Evolutionary conservation across 2,888 invertebrate genomes (phyloP).

Genomic region (Tigriopus californicus): DNA sequence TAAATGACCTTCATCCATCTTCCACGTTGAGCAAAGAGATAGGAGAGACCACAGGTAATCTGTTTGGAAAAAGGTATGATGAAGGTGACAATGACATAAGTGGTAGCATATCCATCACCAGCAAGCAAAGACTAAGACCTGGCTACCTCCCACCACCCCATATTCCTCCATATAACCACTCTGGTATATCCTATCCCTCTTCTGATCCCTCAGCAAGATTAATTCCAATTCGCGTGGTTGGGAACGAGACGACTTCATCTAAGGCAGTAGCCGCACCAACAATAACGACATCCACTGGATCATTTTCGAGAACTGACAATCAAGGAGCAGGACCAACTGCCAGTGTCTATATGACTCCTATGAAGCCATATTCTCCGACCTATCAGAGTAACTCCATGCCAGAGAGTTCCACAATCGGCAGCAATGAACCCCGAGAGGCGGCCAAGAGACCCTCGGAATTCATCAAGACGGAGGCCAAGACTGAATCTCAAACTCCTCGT

Average conservation of each 20-base stretch:
- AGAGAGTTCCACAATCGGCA: too few relatives aligned
- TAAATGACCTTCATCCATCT: not conserved
- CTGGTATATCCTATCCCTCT: not conserved
- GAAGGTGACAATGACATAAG: not conserved
- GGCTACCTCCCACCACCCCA: slow-evolving; percentile 15
- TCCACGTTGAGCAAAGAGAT: not conserved
- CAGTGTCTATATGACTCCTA: too few relatives aligned
- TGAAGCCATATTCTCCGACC: too few relatives aligned
- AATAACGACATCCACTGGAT: not conserved
- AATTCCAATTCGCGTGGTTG: not conserved
- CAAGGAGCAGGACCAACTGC: too few relatives aligned
- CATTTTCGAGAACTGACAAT: too few relatives aligned
- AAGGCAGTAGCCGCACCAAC: not conserved
- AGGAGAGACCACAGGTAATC: not conserved
- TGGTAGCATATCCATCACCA: slow-evolving; percentile 12
- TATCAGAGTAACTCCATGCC: too few relatives aligned
- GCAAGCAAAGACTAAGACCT: slow-evolving; percentile 9
- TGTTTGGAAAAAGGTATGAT: not conserved
- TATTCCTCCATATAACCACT: slow-evolving; percentile 2
- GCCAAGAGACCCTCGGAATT: too few relatives aligned
- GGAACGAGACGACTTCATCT: not conserved
- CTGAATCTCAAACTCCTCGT: too few relatives aligned
- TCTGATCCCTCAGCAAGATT: not conserved
- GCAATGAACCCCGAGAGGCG: too few relatives aligned
- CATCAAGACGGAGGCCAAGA: too few relatives aligned